These are phyloP conservation scores for Salminus brasiliensis DNA, from an alignment of 2,113 vertebrate genomes.

Conservation along the genomic window DNA sequence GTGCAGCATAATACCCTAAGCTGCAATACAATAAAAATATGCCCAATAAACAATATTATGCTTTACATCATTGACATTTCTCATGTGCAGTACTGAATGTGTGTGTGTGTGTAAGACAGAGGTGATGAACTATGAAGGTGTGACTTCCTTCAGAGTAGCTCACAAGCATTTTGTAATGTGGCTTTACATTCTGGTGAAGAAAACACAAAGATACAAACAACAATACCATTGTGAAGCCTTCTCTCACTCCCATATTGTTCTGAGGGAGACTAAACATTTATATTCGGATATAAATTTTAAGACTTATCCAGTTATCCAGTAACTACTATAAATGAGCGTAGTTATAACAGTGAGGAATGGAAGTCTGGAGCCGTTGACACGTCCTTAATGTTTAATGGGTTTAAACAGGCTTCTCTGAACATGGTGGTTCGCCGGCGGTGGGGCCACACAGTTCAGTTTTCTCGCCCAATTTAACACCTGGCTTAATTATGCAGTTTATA, in stretches of 20 bases:
- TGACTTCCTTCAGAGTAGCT: neutral
- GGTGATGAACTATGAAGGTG: neutral
- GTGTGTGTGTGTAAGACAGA: neutral
- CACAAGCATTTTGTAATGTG: neutral
- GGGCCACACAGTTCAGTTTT: neutral
- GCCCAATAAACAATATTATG: neutral
- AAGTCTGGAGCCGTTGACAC: neutral
- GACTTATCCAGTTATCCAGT: neutral
- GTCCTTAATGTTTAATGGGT: neutral
- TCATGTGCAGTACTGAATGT: neutral
- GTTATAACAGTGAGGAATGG: neutral
- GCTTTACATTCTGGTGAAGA: neutral
- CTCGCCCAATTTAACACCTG: neutral
- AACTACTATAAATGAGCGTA: neutral
- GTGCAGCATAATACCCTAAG: no score
- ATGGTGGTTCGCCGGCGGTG: no score
- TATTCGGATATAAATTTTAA: neutral
- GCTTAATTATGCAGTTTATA: neutral
- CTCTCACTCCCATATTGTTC: neutral
- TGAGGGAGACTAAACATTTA: neutral
- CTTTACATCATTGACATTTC: neutral
- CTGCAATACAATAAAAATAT: no score
- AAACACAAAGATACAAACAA: neutral
- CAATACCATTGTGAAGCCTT: no score
- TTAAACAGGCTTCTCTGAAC: neutral